Conservation (phyloP, 2,888 invertebrate species). For the Lithophane socia region DNA sequence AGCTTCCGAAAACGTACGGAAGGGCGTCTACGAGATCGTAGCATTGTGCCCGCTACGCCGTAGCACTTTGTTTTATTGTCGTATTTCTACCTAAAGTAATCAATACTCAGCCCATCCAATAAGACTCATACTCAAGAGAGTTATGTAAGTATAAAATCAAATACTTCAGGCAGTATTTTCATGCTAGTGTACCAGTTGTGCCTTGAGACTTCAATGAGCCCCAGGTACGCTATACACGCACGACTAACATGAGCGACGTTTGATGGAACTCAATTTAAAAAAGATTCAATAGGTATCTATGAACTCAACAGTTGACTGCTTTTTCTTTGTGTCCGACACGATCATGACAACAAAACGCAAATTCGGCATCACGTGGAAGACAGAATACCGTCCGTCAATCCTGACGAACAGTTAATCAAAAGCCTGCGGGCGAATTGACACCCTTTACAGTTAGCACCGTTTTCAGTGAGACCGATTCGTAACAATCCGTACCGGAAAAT, state of each 20-base stretch:
- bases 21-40: constrained; percentile 4
- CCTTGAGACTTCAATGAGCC: not conserved
- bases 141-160: not conserved
- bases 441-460: not conserved
- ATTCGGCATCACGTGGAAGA: not conserved
- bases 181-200: not conserved
- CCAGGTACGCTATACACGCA: not conserved
- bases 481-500: not conserved
- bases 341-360: constrained; percentile 1
- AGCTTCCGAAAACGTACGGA: not conserved
- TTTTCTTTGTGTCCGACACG: not conserved
- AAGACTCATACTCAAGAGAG: too few species aligned
- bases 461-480: not conserved
- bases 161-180: not conserved
- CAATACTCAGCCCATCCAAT: not conserved
- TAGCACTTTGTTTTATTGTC: not conserved
- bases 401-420: constrained; percentile 12
- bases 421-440: constrained; percentile 14
- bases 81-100: not conserved
- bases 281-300: not conserved
- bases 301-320: not conserved
- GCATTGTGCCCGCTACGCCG: not conserved
- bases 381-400: constrained; percentile 8
- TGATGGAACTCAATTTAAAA: not conserved
- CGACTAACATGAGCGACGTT: not conserved